phyloP scores from a whole-genome alignment of 2,888 invertebrate genomes.

The Drosophila neutralis region DNA sequence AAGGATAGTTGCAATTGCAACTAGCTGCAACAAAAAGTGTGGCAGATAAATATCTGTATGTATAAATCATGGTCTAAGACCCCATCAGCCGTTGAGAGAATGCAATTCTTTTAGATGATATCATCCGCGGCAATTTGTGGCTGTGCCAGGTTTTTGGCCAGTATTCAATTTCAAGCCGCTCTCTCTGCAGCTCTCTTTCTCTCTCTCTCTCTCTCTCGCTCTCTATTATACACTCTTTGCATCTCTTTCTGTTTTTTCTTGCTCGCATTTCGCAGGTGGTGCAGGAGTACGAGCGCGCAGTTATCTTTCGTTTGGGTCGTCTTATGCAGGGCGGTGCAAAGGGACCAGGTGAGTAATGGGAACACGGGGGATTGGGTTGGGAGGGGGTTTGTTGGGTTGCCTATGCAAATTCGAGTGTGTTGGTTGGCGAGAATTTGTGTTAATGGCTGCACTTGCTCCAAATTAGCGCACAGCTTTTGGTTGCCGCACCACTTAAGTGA shows the following conservation, averaged over 20 bases:
- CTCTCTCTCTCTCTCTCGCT: neutral
- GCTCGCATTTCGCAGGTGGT: conserved; percentile 89
- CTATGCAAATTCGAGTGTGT: conserved; percentile 75
- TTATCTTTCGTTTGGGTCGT: conserved; percentile 96
- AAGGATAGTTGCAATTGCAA: conserved; percentile 5
- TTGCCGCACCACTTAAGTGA: conserved; percentile 43
- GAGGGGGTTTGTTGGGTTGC: conserved; percentile 6
- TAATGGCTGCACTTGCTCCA: conserved; percentile 82
- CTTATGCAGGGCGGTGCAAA: conserved; percentile 96
- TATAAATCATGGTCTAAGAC: conserved; percentile 23
- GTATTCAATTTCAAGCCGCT: conserved; percentile 48
- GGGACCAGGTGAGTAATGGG: conserved; percentile 90
- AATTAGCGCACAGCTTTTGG: conserved; percentile 68
- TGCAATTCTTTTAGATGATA: conserved; percentile 20
- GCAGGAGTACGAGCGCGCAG: conserved; percentile 97
- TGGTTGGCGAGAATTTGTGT: conserved; percentile 72
- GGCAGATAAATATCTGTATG: neutral
- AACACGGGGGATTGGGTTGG: neutral
- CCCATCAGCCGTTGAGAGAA: conserved; percentile 6
- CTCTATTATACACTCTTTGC: neutral
- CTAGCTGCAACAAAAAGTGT: neutral
- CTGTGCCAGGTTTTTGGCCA: conserved; percentile 10
- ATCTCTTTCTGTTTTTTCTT: neutral
- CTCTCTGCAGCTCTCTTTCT: conserved; percentile 26
- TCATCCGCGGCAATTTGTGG: conserved; percentile 34